Evolutionary conservation across 2,888 invertebrate species (phyloP), one percentile per base, ranked within the genome.

Genomic region (Netelia fuscicornis): DNA sequence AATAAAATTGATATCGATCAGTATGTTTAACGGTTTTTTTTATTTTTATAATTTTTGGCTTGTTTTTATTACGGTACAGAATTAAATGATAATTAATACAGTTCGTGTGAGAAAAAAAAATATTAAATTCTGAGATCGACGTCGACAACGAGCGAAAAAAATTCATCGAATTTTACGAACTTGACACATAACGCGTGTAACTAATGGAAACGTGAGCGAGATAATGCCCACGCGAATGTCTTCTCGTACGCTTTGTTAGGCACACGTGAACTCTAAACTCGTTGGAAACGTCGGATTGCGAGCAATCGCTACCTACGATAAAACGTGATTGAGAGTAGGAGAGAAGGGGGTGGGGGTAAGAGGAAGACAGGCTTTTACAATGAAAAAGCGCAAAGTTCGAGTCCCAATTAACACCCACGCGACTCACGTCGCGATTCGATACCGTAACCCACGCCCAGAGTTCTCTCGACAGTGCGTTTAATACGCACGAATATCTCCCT

Each of bases 361-460:
- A 25, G 30, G 42, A 25, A 76, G 25, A 60, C 25, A 79, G 10
- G 44, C 54, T 83, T 80, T 80, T 75, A 77, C 72, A 80, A 78
- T 70, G 72, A 83, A 20, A 17, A 58, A 58, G 85, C 82, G 74
- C 67, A 78, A 81, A 80, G 83, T 86, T 86, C 84, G 84, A 86
- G 86, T 87, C 86, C 85, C 87, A 86, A 87, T 86, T 84, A 87
- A 86, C 87, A 75, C 87, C 87, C 84, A 87, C 87, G 23, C 54
- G 13, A 13, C 30, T 10, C 77, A 13, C 25, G 70, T 75, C 48
- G 67, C 58, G 3, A 67, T 56, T 80, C 62, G 56, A 83, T 83
- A 67, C 37, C 11, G 25, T 72, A 79, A 56, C 87, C 87, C 86
- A 87, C 87, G 81, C 84, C 20, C 8, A 72, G 56, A 65, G 13